Evolutionary conservation across 2,888 invertebrate genomes (phyloP).

Genomic region (Eupithecia dodoneata): DNA sequence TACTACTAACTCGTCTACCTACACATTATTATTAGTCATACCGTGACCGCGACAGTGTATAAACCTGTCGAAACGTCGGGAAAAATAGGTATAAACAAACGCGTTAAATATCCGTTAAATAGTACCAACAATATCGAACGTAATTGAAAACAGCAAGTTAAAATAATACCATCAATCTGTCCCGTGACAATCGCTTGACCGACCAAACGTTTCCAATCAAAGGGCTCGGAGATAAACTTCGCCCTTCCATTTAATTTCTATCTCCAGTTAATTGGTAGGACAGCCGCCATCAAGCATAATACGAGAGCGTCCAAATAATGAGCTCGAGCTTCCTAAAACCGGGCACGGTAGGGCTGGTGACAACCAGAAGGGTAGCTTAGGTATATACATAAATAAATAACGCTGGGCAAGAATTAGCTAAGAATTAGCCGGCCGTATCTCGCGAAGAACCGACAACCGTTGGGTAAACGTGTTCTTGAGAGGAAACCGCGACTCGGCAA

Average conservation of each 20-base stretch:
- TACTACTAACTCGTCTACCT: too few relatives aligned
- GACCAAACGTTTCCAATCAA: constrained; percentile 9
- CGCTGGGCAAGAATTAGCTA: too few relatives aligned
- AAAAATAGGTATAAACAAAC: too few relatives aligned
- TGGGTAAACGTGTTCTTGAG: too few relatives aligned
- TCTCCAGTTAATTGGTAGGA: constrained; percentile 59
- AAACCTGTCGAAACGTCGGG: too few relatives aligned
- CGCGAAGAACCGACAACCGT: too few relatives aligned
- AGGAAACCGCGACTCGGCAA: too few relatives aligned
- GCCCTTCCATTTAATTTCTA: constrained; percentile 57
- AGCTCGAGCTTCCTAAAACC: constrained; percentile 57
- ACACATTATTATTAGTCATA: too few relatives aligned
- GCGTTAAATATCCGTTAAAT: too few relatives aligned
- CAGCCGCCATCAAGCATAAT: constrained; percentile 58
- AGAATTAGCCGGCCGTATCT: too few relatives aligned
- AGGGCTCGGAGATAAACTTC: neutral
- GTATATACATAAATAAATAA: too few relatives aligned
- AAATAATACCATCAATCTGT: neutral
- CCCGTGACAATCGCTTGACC: neutral
- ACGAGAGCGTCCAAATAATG: constrained; percentile 60
- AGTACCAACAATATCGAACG: neutral
- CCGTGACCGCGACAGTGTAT: too few relatives aligned
- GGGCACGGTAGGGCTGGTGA: neutral
- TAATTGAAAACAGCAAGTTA: neutral
- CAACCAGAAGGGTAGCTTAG: neutral